Percentiles rank a stretch among this genome's conserved stretches.
These are phyloP conservation scores for Hippoglossus stenolepis DNA, from an alignment of 2,113 vertebrate genomes.

Conservation along the genomic window DNA sequence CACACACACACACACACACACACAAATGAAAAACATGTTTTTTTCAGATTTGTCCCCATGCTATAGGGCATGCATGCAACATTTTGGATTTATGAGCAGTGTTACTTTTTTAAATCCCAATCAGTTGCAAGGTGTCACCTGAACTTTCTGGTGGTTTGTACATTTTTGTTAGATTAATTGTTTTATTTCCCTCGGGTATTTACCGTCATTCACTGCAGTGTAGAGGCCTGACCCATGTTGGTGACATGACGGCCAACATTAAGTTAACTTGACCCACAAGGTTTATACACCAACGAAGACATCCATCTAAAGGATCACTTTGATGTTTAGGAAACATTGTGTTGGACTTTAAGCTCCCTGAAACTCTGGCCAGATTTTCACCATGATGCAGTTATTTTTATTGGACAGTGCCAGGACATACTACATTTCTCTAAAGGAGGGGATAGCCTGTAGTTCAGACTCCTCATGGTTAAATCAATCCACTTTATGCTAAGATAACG, in stretches of 20 bases:
- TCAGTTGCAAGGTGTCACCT: not conserved
- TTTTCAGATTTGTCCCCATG: not conserved
- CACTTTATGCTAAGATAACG: not conserved
- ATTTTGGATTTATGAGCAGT: not conserved
- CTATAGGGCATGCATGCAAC: not conserved
- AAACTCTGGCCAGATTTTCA: not conserved
- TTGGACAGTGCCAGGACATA: not conserved
- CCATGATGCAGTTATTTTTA: conserved; percentile 4
- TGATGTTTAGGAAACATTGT: not conserved
- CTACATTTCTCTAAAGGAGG: too few species aligned
- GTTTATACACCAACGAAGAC: too few species aligned
- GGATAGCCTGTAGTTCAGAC: not conserved
- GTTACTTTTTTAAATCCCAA: not conserved
- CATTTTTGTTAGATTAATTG: not conserved
- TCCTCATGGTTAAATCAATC: not conserved
- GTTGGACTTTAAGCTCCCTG: not conserved
- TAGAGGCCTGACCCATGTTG: not conserved
- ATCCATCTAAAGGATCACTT: not conserved
- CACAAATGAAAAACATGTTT: not conserved
- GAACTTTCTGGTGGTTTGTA: not conserved
- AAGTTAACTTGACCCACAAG: not conserved
- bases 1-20: not conserved
- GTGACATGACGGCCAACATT: conserved; percentile 10
- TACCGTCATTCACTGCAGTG: not conserved
- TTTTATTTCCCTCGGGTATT: conserved; percentile 33